Base-by-base conservation (phyloP, 2,888 invertebrate species). In the Chalcis sispes region DNA sequence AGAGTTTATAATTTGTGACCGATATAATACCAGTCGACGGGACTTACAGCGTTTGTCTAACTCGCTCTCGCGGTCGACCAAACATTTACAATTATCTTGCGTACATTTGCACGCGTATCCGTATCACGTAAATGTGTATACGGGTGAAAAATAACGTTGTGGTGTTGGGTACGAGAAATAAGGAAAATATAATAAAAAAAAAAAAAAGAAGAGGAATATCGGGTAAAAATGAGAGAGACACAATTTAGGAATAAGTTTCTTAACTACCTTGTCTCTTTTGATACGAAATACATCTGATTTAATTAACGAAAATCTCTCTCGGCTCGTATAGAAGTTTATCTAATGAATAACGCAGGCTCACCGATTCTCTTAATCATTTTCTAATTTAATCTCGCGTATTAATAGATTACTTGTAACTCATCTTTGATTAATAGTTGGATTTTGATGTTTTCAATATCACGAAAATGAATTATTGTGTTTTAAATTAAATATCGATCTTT, bases 301-400 rank as follows among this genome's bases (percentile, higher is more conserved):
- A 64, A 48, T 64, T 64, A 48, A 46, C 48, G 27, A 62, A 18
- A 18, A 62, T 62, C 46, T 25, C 20, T 25, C 10, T 7, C 58
- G 13, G 4, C 52, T n/a, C n/a, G n/a, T 20, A 8, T 23, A 10
- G 40, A 40, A 18, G n/a, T 36, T 23, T 13, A 13, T 23, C 10
- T 2, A 10, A 40, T 59, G 59, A 59, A 36, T 40, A 20, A 40
- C 7, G 23, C 5, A 7, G 2, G 59, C 20, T n/a, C n/a, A n/a
- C n/a, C n/a, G n/a, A 23, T 23, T 36, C 2, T 10, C 23, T 2
- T 15, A 40, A n/a, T 36, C 23, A 23, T 23, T 23, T 23, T 23
- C 20, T 58, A 32, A 58, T 58, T 58, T 32, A 32, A 5, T 32
- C 18, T 36, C 36, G 36, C 36, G 4, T 36, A n/a, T n/a, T n/a